Percentiles rank a stretch among this genome's conserved stretches.
Conservation (phyloP, 1,140 invertebrate genomes). For the Aphelenchoides avenae region DNA sequence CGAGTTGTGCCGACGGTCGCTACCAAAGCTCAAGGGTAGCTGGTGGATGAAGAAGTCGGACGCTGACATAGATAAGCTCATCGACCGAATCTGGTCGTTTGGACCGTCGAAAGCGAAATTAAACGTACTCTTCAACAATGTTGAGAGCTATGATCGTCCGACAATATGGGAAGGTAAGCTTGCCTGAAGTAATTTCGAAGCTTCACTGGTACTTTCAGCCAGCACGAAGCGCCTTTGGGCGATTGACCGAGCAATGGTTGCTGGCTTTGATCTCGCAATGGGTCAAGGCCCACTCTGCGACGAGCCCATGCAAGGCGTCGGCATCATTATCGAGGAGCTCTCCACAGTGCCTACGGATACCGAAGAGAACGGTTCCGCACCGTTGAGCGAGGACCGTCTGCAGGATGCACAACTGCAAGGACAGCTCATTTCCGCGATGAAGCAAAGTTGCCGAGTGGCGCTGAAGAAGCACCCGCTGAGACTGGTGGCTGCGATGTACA, state of each 20-base stretch:
- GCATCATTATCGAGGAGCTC: conserved; percentile 77
- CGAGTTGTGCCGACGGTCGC: conserved; percentile 69
- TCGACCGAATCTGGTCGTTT: conserved; percentile 80
- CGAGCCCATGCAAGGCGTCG: conserved; percentile 89
- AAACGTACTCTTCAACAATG: conserved; percentile 78
- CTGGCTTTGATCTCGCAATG: conserved; percentile 88
- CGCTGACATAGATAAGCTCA: conserved; percentile 65
- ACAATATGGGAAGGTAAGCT: conserved; percentile 60
- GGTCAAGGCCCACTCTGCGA: conserved; percentile 84
- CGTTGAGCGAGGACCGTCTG: conserved; percentile 43
- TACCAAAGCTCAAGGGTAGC: conserved; percentile 65
- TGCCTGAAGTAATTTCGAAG: background rate
- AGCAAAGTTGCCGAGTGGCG: conserved; percentile 79
- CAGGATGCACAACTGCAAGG: conserved; percentile 67
- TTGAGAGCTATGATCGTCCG: conserved; percentile 60
- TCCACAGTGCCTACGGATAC: conserved; percentile 42
- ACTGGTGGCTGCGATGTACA: conserved; percentile 92
- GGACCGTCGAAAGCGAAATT: conserved; percentile 81
- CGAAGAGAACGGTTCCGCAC: conserved; percentile 1
- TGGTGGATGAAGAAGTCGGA: conserved; percentile 54
- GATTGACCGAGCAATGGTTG: conserved; percentile 67
- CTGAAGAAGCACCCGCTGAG: conserved; percentile 82
- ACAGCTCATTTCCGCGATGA: conserved; percentile 83
- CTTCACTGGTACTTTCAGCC: conserved; percentile 9
- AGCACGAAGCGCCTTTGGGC: conserved; percentile 18